phyloP scores from a whole-genome alignment of 2,113 vertebrate species.

The Nyctereutes procyonoides region DNA sequence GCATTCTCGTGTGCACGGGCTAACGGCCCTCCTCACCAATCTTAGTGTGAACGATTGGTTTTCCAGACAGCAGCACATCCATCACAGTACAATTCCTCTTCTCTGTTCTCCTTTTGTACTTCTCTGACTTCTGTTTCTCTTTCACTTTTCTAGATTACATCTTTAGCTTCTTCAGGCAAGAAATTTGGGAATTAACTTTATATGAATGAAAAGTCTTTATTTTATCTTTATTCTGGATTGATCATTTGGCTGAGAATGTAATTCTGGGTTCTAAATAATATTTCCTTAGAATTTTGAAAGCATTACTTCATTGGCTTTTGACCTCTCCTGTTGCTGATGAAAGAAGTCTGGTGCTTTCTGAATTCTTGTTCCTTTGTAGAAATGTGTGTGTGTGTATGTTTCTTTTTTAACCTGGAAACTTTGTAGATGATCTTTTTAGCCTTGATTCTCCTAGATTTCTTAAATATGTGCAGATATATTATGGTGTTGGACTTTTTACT shows the following conservation, averaged over 20 bases:
- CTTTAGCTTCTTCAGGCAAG: conserved; percentile 20
- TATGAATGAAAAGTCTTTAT: not conserved
- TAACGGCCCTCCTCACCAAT: not conserved
- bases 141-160: not conserved
- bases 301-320: not conserved
- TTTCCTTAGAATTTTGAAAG: not conserved
- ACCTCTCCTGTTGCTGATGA: not conserved
- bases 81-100: not conserved
- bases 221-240: not conserved
- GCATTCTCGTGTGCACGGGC: not conserved
- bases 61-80: not conserved
- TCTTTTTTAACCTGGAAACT: not conserved
- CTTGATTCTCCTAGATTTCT: not conserved
- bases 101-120: not conserved
- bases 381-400: not conserved
- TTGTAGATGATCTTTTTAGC: not conserved
- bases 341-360: not conserved
- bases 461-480: not conserved
- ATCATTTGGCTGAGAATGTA: not conserved
- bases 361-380: not conserved
- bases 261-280: conserved; percentile 20
- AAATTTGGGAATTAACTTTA: conserved; percentile 34
- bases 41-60: accelerated
- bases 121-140: not conserved
- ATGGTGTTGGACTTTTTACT: not conserved